These are phyloP conservation scores for Adelges cooleyi DNA, from an alignment of 1,140 invertebrate genomes.

Conservation along the genomic window DNA sequence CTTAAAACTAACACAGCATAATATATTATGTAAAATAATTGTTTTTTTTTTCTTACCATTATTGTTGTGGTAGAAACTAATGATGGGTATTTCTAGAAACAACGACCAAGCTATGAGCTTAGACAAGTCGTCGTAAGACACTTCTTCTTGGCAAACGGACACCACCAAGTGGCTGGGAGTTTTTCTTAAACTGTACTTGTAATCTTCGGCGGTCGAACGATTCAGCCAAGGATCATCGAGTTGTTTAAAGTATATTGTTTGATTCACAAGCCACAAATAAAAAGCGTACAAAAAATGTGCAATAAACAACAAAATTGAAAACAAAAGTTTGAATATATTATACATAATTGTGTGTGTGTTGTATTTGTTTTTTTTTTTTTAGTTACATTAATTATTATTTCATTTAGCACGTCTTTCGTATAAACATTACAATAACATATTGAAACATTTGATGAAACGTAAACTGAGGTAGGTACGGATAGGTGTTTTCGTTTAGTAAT, in stretches of 20 bases:
- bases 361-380: no score
- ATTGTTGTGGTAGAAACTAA: slow-evolving; percentile 15
- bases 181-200: not conserved
- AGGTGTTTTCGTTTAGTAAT: no score
- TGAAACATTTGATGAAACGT: no score
- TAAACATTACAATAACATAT: no score
- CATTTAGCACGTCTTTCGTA: no score
- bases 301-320: not conserved
- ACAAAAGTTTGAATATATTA: not conserved
- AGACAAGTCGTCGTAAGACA: not conserved
- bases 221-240: not conserved
- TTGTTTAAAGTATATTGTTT: not conserved
- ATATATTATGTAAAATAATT: no score
- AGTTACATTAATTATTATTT: no score
- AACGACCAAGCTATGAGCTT: slow-evolving; percentile 1
- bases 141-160: slow-evolving; percentile 2
- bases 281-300: not conserved
- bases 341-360: no score
- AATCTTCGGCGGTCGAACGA: not conserved
- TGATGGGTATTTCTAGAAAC: not conserved
- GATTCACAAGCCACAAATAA: not conserved
- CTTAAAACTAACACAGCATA: no score
- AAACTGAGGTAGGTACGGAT: no score
- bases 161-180: not conserved
- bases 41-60: slow-evolving; percentile 7